Percentiles rank a stretch among this genome's conserved stretches.
phyloP scores from a whole-genome alignment of 2,113 vertebrate genomes.

The Gavia stellata region DNA sequence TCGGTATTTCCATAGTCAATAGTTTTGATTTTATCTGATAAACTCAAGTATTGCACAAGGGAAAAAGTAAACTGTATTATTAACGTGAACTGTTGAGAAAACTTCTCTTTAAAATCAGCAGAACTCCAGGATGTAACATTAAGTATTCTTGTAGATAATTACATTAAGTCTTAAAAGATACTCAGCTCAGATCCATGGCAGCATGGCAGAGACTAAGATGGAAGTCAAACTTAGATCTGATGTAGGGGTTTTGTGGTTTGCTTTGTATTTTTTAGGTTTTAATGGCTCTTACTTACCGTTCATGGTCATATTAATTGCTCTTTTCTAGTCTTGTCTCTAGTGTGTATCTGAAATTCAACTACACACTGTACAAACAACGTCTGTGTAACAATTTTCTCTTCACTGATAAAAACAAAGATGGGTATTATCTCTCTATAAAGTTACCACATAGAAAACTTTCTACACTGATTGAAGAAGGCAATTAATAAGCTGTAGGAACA shows the following conservation, averaged over 20 bases:
- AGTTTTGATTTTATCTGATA: conserved; percentile 11
- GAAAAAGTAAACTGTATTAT: neutral
- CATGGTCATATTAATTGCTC: neutral
- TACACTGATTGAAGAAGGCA: neutral
- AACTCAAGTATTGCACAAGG: neutral
- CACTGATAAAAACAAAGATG: neutral
- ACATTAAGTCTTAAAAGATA: neutral
- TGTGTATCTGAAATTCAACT: neutral
- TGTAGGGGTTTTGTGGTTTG: neutral
- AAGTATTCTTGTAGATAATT: neutral
- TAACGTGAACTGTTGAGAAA: neutral
- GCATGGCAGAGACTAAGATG: neutral
- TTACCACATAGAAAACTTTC: neutral
- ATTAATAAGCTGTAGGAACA: neutral
- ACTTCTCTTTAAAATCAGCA: neutral
- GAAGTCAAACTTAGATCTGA: neutral
- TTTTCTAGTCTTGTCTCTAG: neutral
- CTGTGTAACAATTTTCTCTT: neutral
- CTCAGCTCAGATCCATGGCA: neutral
- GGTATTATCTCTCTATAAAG: neutral
- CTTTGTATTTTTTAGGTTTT: neutral
- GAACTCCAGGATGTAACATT: neutral
- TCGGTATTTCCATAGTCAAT: neutral
- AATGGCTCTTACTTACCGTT: neutral
- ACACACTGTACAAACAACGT: neutral